Conservation (phyloP, 2,888 invertebrate genomes). For the Terebella lapidaria region DNA sequence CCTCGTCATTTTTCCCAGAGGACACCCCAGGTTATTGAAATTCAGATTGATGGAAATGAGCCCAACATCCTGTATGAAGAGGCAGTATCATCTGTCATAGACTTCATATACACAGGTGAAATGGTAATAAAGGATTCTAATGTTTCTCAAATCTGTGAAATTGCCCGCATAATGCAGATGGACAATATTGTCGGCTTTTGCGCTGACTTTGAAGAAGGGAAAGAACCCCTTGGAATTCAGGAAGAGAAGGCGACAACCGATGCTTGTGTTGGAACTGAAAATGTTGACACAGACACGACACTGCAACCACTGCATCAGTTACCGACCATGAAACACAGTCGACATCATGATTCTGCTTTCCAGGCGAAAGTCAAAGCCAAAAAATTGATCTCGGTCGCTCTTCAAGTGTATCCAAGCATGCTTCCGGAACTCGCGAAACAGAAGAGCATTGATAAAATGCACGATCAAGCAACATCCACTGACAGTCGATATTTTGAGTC, state of each 20-base stretch:
- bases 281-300: background rate
- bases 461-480: slow-evolving; percentile 6
- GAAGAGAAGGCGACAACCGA: background rate
- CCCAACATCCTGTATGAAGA: slow-evolving; percentile 28
- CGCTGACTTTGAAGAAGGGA: slow-evolving; percentile 11
- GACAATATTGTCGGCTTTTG: slow-evolving; percentile 30
- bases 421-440: background rate
- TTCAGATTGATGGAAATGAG: slow-evolving; percentile 55
- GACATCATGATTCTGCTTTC: background rate
- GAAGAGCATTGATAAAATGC: background rate
- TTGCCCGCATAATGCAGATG: slow-evolving; percentile 48
- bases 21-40: slow-evolving; percentile 46
- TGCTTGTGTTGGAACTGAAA: background rate
- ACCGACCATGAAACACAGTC: background rate
- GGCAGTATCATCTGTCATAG: slow-evolving; percentile 41
- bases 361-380: background rate
- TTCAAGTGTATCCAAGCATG: slow-evolving; percentile 1
- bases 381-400: background rate
- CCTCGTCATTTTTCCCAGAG: slow-evolving; percentile 47
- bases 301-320: background rate
- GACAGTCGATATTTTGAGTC: slow-evolving; percentile 3
- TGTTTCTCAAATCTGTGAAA: slow-evolving; percentile 37
- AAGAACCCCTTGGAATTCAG: background rate
- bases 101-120: slow-evolving; percentile 46
- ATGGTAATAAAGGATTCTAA: slow-evolving; percentile 30